A percentile compares a stretch with the other conserved stretches of the same genome.
Conservation (phyloP, 1,140 invertebrate species). For the Paraescarpia echinospica region DNA sequence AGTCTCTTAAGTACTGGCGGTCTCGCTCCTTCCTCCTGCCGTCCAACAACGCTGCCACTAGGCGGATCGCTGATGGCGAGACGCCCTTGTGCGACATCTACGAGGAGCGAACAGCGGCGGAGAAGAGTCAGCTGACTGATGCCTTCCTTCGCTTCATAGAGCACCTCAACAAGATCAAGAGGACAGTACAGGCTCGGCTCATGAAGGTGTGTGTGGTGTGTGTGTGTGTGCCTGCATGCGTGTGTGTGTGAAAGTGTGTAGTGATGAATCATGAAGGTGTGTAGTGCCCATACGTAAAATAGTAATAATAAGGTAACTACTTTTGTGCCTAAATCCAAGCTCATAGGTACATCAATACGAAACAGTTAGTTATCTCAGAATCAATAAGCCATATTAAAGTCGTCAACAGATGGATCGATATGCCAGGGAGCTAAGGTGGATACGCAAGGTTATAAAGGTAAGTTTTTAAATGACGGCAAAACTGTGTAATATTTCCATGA, state of each 20-base stretch:
- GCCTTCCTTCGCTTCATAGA: constrained; percentile 87
- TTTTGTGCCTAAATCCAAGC: no score
- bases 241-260: not conserved
- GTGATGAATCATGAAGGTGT: not conserved
- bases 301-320: no score
- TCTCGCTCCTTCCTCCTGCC: constrained; percentile 87
- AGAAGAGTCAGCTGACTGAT: constrained; percentile 69
- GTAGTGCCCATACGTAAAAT: not conserved
- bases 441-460: no score
- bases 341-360: no score
- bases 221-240: not conserved
- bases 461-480: no score
- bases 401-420: no score
- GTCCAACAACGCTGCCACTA: constrained; percentile 53
- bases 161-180: constrained; percentile 80
- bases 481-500: no score
- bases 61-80: constrained; percentile 59
- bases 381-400: no score
- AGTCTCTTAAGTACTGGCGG: constrained; percentile 87
- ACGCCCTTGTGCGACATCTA: constrained; percentile 79
- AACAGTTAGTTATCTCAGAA: no score
- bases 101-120: constrained; percentile 63
- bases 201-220: constrained; percentile 20
- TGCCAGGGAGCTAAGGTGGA: no score
- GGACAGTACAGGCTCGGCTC: constrained; percentile 38